These are phyloP conservation scores for Macroglossus sobrinus DNA, from an alignment of 2,113 vertebrate species.

Conservation along the genomic window DNA sequence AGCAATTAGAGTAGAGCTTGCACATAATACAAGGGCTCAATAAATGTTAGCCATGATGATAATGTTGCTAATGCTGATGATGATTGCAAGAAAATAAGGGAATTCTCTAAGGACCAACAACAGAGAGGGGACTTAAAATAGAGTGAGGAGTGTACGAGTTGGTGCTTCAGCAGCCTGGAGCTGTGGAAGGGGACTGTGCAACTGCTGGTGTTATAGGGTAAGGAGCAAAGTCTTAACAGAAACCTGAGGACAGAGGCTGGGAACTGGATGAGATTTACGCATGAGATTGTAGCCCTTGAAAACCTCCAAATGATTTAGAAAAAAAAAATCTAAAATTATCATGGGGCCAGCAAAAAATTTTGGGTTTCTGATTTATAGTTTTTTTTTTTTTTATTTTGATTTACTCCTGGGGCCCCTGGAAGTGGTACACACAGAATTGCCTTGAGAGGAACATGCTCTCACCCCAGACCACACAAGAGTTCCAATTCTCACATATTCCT, in stretches of 20 bases:
- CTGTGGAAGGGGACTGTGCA: too few relatives aligned
- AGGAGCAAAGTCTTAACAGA: neutral
- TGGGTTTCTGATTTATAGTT: neutral
- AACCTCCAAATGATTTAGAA: neutral
- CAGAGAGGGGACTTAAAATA: neutral
- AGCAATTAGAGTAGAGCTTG: neutral
- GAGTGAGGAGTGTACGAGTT: neutral
- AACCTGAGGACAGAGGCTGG: neutral
- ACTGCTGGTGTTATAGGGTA: accelerated
- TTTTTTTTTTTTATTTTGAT: neutral
- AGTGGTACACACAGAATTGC: neutral
- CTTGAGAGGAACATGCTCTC: neutral
- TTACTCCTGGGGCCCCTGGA: accelerated
- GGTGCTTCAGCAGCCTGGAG: too few relatives aligned
- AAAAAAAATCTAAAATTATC: neutral
- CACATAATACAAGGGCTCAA: neutral
- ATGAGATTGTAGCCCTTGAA: neutral
- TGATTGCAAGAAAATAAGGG: neutral
- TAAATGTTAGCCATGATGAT: neutral
- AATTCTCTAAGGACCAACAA: neutral
- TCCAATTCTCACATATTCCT: neutral
- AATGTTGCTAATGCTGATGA: neutral
- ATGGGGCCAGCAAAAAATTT: neutral
- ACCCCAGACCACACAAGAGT: neutral
- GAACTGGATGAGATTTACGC: neutral